Percentiles rank a stretch among this genome's conserved stretches.
Evolutionary conservation across 2,797 vertebrate genomes (phyloP).

Genomic region (Mastacembelus armatus): DNA sequence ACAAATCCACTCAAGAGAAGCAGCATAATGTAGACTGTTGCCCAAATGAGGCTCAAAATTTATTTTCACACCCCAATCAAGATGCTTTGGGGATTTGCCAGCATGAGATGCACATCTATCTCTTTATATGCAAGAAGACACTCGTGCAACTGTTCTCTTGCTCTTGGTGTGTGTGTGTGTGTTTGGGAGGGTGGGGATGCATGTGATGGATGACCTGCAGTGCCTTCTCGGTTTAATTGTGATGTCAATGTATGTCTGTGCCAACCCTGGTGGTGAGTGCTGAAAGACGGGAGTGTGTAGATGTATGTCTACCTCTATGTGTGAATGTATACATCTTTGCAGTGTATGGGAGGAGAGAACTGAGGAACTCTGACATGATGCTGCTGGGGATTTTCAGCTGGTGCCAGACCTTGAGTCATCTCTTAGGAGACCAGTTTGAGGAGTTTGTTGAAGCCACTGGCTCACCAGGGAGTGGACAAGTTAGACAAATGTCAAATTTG

Average conservation of each 20-base stretch:
- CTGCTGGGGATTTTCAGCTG: slow-evolving; percentile 26
- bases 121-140: slow-evolving; percentile 62
- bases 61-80: slow-evolving; percentile 58
- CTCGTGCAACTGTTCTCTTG: slow-evolving; percentile 23
- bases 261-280: slow-evolving; percentile 61
- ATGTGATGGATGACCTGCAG: slow-evolving; percentile 80
- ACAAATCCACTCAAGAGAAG: slow-evolving; percentile 35
- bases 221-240: slow-evolving; percentile 75
- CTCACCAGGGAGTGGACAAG: slow-evolving; percentile 10
- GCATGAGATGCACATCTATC: slow-evolving; percentile 35
- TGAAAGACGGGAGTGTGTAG: slow-evolving; percentile 67
- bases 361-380: slow-evolving; percentile 49
- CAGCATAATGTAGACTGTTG: slow-evolving; percentile 6
- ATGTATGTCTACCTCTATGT: slow-evolving; percentile 8
- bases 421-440: slow-evolving; percentile 49
- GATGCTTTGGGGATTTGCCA: slow-evolving; percentile 45
- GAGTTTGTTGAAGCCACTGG: slow-evolving; percentile 31
- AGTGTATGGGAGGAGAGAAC: background rate
- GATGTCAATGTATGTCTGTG: slow-evolving; percentile 75
- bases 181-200: slow-evolving; percentile 22
- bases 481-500: slow-evolving; percentile 49
- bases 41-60: slow-evolving; percentile 34
- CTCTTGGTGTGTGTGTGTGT: slow-evolving; percentile 21
- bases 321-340: slow-evolving; percentile 5
- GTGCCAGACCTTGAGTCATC: slow-evolving; percentile 1